Evolutionary conservation across 2,797 vertebrate species (phyloP).

Genomic region (Rhinella marina): DNA sequence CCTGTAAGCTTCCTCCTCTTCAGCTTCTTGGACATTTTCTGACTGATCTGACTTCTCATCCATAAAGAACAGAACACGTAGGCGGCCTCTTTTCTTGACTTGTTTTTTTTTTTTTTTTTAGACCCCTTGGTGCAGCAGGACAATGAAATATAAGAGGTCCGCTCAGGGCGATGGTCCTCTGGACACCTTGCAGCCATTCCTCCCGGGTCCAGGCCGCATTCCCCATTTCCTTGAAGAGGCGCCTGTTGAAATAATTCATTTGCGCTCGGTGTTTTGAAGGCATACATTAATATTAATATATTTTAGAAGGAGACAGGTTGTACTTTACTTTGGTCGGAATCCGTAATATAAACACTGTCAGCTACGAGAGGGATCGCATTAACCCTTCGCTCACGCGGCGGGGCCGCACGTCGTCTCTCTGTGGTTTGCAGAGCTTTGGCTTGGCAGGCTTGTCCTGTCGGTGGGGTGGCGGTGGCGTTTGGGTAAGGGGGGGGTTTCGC

Average conservation of each 20-base stretch:
- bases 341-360: conserved; percentile 46
- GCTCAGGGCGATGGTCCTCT: neutral
- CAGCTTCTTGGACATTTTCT: neutral
- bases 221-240: neutral
- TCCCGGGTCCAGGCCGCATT: neutral
- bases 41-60: neutral
- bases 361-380: conserved; percentile 24
- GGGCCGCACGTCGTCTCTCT: neutral
- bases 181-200: neutral
- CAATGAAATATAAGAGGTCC: neutral
- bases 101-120: neutral
- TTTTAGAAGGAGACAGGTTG: conserved; percentile 49
- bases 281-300: conserved; percentile 47
- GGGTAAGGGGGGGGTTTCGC: too few relatives aligned
- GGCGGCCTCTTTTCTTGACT: neutral
- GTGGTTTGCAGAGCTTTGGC: neutral
- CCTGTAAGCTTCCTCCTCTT: neutral
- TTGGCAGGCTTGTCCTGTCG: neutral
- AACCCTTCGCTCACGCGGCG: neutral
- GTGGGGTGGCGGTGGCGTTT: neutral
- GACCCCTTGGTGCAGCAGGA: neutral
- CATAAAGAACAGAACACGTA: neutral
- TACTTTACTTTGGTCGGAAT: conserved; percentile 53
- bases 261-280: conserved; percentile 18
- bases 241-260: conserved; percentile 30